Conservation (phyloP, 2,797 vertebrate genomes). For the Hippopotamyrus pictus region DNA sequence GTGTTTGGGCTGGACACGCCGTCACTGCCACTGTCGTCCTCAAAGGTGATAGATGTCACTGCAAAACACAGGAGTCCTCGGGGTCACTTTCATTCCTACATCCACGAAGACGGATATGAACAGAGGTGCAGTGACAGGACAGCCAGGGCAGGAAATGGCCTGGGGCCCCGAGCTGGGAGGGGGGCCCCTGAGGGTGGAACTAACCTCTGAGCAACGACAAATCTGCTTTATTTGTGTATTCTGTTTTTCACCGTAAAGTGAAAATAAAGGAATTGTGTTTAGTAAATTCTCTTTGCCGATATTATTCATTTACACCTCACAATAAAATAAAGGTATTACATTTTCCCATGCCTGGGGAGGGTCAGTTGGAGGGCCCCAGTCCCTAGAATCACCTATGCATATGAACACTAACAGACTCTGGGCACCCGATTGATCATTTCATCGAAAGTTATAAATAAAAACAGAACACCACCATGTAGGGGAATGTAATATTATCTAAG, state of each 20-base stretch:
- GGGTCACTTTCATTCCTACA: background rate
- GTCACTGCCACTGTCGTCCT: conserved; percentile 76
- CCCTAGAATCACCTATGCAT: background rate
- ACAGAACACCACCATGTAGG: background rate
- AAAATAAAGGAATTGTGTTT: background rate
- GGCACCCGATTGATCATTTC: background rate
- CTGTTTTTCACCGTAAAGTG: background rate
- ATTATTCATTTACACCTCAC: background rate
- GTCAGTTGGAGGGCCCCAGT: background rate
- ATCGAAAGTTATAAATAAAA: background rate
- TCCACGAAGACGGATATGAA: background rate
- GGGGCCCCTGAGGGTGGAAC: no score
- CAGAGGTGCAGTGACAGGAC: background rate
- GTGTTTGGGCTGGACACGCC: conserved; percentile 78
- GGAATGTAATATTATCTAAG: background rate
- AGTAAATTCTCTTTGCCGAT: background rate
- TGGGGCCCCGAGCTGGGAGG: background rate
- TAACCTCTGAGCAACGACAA: background rate
- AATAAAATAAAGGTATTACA: background rate
- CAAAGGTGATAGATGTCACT: conserved; percentile 89
- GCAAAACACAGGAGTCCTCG: conserved; percentile 30
- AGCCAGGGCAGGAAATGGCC: background rate
- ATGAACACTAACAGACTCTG: background rate
- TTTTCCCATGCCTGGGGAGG: background rate
- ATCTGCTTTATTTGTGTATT: background rate